Evolutionary conservation across 2,797 vertebrate species (phyloP).

Genomic region (Valencia hispanica): DNA sequence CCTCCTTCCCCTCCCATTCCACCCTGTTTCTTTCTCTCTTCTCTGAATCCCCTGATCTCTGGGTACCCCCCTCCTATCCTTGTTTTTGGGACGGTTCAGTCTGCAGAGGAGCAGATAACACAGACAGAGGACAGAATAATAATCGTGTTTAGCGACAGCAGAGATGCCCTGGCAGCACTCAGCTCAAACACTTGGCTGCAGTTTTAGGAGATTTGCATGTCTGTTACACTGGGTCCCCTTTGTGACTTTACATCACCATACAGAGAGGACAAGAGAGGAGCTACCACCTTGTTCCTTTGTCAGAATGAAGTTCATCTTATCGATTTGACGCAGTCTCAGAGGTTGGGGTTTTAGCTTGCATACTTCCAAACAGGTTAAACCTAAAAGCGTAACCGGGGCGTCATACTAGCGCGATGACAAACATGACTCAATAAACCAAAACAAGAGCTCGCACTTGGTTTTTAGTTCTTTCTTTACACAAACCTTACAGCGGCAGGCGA

Average conservation of each 20-base stretch:
- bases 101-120: slow-evolving; percentile 72
- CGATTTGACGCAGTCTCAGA: neutral
- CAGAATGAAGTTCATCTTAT: neutral
- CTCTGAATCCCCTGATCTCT: slow-evolving; percentile 45
- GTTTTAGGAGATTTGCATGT: slow-evolving; percentile 25
- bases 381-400: too few species aligned
- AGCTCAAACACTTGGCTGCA: slow-evolving; percentile 21
- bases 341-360: neutral
- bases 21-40: slow-evolving; percentile 57
- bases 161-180: slow-evolving; percentile 41
- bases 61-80: slow-evolving; percentile 52
- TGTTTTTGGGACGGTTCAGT: slow-evolving; percentile 69
- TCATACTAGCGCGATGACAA: too few species aligned
- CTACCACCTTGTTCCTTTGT: neutral
- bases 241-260: slow-evolving; percentile 32
- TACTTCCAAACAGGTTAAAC: too few species aligned
- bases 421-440: too few species aligned
- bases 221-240: slow-evolving; percentile 43
- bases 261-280: neutral
- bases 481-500: too few species aligned
- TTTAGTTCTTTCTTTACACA: too few species aligned
- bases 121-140: slow-evolving; percentile 53
- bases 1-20: slow-evolving; percentile 52
- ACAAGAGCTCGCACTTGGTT: too few species aligned
- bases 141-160: slow-evolving; percentile 61